Evolutionary conservation across 2,888 invertebrate genomes (phyloP).

Genomic region (Tachina fera): DNA sequence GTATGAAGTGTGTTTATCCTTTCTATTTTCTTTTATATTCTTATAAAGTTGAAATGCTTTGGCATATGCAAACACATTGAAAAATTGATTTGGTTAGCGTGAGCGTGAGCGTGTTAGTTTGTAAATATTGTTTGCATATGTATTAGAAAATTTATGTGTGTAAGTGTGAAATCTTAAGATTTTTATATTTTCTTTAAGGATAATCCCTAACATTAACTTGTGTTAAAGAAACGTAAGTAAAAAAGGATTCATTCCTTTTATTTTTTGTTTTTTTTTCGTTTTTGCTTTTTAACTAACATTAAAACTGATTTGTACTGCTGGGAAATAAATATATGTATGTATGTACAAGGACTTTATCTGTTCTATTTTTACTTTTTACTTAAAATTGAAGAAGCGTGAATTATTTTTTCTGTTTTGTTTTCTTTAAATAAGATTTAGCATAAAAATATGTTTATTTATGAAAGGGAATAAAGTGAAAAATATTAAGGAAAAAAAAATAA

Average conservation of each 20-base stretch:
- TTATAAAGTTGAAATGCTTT: slow-evolving; percentile 62
- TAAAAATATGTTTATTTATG: slow-evolving; percentile 67
- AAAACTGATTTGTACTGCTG: slow-evolving; percentile 66
- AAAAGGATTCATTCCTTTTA: slow-evolving; percentile 10
- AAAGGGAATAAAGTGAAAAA: slow-evolving; percentile 1
- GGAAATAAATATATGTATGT: slow-evolving; percentile 13
- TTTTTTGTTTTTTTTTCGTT: background rate
- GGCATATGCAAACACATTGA: slow-evolving; percentile 70
- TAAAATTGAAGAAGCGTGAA: slow-evolving; percentile 56
- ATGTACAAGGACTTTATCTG: slow-evolving; percentile 6
- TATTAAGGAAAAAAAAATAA: slow-evolving; percentile 46
- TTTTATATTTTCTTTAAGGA: slow-evolving; percentile 72
- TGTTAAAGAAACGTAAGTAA: slow-evolving; percentile 47
- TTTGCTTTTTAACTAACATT: slow-evolving; percentile 5
- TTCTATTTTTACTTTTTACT: slow-evolving; percentile 47
- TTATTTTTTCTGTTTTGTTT: slow-evolving; percentile 28
- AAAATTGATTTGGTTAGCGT: slow-evolving; percentile 68
- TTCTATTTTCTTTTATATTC: slow-evolving; percentile 46
- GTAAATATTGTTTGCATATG: slow-evolving; percentile 36
- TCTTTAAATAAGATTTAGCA: slow-evolving; percentile 46
- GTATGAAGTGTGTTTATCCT: slow-evolving; percentile 67
- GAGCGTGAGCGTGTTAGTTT: slow-evolving; percentile 14
- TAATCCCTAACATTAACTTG: slow-evolving; percentile 73
- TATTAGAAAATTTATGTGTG: background rate
- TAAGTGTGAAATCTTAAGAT: slow-evolving; percentile 56